A percentile compares a stretch with the other conserved stretches of the same genome.
Evolutionary conservation across 2,888 invertebrate species (phyloP).

Genomic region (Hirtodrosophila cameraria): DNA sequence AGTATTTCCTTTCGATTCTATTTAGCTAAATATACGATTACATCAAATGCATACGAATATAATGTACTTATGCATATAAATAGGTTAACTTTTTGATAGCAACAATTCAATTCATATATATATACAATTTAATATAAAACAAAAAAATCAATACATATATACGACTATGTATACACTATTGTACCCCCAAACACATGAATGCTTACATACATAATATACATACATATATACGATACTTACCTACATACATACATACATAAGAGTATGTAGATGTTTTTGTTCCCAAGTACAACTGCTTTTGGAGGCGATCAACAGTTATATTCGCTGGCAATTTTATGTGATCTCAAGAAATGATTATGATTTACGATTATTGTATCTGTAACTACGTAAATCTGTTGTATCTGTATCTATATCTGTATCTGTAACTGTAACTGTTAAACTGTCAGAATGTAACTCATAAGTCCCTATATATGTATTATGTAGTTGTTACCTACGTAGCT

Average conservation of each 20-base stretch:
- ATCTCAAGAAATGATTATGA: constrained; percentile 47
- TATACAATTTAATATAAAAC: neutral
- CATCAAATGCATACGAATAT: constrained; percentile 34
- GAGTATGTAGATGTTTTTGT: neutral
- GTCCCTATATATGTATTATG: constrained; percentile 21
- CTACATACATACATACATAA: too few relatives aligned
- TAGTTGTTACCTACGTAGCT: constrained; percentile 34
- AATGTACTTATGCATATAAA: constrained; percentile 24
- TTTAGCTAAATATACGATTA: constrained; percentile 61
- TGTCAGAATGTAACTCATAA: constrained; percentile 35
- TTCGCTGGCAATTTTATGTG: constrained; percentile 50
- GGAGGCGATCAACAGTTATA: constrained; percentile 25
- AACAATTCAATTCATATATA: constrained; percentile 38
- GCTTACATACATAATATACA: neutral
- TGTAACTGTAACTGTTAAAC: constrained; percentile 18
- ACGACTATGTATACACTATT: constrained; percentile 16
- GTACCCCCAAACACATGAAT: neutral
- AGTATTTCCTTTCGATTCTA: constrained; percentile 50
- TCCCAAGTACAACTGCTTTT: constrained; percentile 38
- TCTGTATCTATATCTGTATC: constrained; percentile 18
- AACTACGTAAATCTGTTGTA: constrained; percentile 28
- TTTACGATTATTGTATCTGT: constrained; percentile 12
- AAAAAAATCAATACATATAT: constrained; percentile 5
- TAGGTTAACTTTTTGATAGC: constrained; percentile 61
- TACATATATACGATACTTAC: constrained; percentile 1